Conservation (phyloP, 2,113 vertebrate genomes). For the Larimichthys polyactis region DNA sequence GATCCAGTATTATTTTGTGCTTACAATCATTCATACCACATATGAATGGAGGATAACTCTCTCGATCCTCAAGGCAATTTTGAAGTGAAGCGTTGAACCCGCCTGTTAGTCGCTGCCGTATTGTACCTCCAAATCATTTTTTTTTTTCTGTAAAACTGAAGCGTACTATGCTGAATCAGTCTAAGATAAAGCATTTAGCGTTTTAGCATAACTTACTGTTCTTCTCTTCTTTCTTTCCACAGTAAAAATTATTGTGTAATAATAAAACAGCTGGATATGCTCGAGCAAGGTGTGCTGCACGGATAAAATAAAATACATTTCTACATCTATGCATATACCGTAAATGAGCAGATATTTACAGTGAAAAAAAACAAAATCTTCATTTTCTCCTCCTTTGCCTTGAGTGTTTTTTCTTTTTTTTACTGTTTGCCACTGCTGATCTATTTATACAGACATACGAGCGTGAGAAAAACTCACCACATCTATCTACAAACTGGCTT, state of each 20-base stretch:
- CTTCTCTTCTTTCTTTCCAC: slow-evolving; percentile 35
- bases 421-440: slow-evolving; percentile 55
- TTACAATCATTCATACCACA: slow-evolving; percentile 17
- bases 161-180: slow-evolving; percentile 48
- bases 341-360: slow-evolving; percentile 77
- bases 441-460: slow-evolving; percentile 31
- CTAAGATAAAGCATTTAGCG: slow-evolving; percentile 61
- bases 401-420: slow-evolving; percentile 53
- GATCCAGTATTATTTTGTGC: slow-evolving; percentile 4
- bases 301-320: slow-evolving; percentile 58
- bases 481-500: slow-evolving; percentile 62
- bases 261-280: slow-evolving; percentile 59
- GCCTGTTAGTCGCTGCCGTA: slow-evolving; percentile 31
- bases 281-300: slow-evolving; percentile 61
- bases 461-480: slow-evolving; percentile 14
- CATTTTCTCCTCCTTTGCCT: slow-evolving; percentile 46
- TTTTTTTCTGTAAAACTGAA: slow-evolving; percentile 6
- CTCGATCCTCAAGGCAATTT: slow-evolving; percentile 11
- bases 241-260: slow-evolving; percentile 40
- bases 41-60: background rate
- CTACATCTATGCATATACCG: slow-evolving; percentile 61
- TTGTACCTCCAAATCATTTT: slow-evolving; percentile 55
- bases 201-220: slow-evolving; percentile 62
- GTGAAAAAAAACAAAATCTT: slow-evolving; percentile 48
- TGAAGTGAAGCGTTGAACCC: slow-evolving; percentile 33